phyloP scores from a whole-genome alignment of 2,797 vertebrate species.

The Perodicticus potto region DNA sequence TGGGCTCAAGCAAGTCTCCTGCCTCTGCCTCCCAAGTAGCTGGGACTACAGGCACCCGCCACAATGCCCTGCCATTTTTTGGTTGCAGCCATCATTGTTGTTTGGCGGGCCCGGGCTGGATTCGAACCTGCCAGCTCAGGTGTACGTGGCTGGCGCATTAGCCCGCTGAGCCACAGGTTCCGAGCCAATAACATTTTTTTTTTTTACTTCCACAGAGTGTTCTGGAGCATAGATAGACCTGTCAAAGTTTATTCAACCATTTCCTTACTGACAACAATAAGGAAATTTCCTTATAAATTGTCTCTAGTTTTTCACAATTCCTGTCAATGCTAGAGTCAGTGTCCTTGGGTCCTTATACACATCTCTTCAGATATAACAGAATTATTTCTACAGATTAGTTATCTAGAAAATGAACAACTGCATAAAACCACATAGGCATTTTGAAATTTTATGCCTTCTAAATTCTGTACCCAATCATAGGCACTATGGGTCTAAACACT shows the following conservation, averaged over 20 bases:
- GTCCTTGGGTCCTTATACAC: not conserved
- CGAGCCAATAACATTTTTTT: slow-evolving; percentile 18
- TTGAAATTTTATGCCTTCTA: not conserved
- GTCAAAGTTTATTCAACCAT: slow-evolving; percentile 1
- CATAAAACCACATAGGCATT: not conserved
- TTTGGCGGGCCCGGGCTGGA: too few relatives aligned
- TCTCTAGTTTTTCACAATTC: slow-evolving; percentile 8
- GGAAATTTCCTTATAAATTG: not conserved
- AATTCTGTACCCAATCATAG: not conserved
- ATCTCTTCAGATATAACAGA: not conserved
- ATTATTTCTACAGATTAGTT: not conserved
- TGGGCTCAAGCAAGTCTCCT: too few relatives aligned
- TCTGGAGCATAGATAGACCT: not conserved
- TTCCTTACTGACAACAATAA: not conserved
- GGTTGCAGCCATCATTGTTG: too few relatives aligned
- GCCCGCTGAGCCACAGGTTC: too few relatives aligned
- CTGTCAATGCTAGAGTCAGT: not conserved
- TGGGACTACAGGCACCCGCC: too few relatives aligned
- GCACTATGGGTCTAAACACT: not conserved
- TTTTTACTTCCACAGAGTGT: not conserved
- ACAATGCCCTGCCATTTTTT: too few relatives aligned
- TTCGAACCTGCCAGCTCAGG: too few relatives aligned
- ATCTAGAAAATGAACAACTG: not conserved
- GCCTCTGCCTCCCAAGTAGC: too few relatives aligned
- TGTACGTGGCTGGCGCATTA: too few relatives aligned